phyloP scores from a whole-genome alignment of 2,888 invertebrate genomes.

The Chrysotoxum bicinctum region DNA sequence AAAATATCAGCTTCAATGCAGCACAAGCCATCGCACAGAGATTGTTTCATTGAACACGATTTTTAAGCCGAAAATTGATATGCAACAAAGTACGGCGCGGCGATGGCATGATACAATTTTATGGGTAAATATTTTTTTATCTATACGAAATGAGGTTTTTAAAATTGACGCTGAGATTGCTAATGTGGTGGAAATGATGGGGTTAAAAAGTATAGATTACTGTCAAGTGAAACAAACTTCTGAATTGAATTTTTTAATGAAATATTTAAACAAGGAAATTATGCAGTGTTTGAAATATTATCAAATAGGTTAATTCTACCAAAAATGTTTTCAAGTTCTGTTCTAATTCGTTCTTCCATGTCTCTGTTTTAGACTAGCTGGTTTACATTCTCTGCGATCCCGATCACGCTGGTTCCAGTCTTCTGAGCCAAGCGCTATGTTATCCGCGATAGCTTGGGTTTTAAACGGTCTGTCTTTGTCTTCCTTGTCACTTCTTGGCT shows the following conservation, averaged over 20 bases:
- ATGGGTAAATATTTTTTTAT: not conserved
- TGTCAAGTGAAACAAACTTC: not conserved
- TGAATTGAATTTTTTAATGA: not conserved
- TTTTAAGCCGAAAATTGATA: constrained; percentile 27
- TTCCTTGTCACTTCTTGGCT: no score
- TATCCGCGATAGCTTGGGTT: no score
- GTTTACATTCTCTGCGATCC: no score
- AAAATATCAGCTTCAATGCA: not conserved
- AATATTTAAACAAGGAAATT: not conserved
- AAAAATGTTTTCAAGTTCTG: no score
- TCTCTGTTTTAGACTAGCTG: no score
- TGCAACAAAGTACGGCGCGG: not conserved
- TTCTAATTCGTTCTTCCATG: no score
- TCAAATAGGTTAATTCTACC: no score
- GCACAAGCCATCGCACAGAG: not conserved
- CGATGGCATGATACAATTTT: not conserved
- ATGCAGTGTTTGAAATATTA: no score
- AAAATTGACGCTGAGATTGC: not conserved
- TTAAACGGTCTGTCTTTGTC: no score
- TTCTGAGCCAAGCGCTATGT: no score
- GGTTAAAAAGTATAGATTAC: constrained; percentile 3
- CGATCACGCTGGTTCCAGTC: no score
- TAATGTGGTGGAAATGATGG: constrained; percentile 18
- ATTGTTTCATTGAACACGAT: not conserved
- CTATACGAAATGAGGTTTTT: not conserved